A percentile compares a stretch with the other conserved stretches of the same genome.
Evolutionary conservation across 2,113 vertebrate genomes (phyloP).

Genomic region (Colaptes auratus): DNA sequence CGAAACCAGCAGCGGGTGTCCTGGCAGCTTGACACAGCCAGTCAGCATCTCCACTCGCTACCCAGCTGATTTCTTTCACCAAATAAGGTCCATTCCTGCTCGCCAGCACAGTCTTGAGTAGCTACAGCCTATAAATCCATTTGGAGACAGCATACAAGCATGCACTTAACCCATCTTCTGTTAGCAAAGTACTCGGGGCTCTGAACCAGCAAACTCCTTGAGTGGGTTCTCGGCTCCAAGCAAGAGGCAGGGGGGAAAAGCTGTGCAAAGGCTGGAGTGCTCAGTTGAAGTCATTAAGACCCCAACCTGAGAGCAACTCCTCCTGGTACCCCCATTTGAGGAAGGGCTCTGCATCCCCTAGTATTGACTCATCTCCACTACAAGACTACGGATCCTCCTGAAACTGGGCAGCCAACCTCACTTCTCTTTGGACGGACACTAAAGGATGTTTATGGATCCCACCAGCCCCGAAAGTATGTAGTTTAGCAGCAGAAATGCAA

Average conservation of each 20-base stretch:
- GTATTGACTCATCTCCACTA: background rate
- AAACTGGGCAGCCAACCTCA: background rate
- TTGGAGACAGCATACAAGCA: background rate
- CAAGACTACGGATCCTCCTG: background rate
- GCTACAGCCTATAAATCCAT: conserved; percentile 47
- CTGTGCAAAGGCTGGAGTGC: background rate
- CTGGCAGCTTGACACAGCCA: background rate
- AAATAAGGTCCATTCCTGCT: conserved; percentile 46
- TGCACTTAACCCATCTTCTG: background rate
- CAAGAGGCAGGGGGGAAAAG: background rate
- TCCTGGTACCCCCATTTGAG: rapidly evolving
- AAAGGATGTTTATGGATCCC: background rate
- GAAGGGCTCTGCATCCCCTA: background rate
- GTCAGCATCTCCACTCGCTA: background rate
- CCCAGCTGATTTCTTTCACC: conserved; percentile 21
- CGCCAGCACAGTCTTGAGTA: background rate
- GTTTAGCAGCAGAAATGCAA: conserved; percentile 68
- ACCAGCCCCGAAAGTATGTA: conserved; percentile 11
- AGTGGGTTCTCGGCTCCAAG: rapidly evolving
- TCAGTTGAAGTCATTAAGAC: rapidly evolving
- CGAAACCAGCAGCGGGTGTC: background rate
- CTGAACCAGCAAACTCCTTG: background rate
- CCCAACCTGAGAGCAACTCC: background rate
- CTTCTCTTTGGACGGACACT: background rate
- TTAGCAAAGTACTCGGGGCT: background rate